These are phyloP conservation scores for Loris lydekkerianus DNA, from an alignment of 2,797 vertebrate species.

Conservation along the genomic window DNA sequence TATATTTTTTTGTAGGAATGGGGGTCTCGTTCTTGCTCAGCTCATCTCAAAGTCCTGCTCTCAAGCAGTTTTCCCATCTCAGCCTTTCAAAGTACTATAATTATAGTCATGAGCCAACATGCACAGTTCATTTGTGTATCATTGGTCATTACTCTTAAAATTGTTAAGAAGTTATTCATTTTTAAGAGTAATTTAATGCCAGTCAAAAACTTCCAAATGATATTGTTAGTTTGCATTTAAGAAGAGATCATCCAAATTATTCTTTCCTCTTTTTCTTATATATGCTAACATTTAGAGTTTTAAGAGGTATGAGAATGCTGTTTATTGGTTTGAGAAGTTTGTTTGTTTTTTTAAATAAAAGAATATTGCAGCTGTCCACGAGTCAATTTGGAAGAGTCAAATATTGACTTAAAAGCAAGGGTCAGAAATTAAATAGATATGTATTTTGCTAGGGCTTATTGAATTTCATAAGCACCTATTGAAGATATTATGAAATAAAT, in stretches of 20 bases:
- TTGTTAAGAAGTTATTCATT: neutral
- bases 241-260: neutral
- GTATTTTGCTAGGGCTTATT: neutral
- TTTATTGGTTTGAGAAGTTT: slow-evolving; percentile 31
- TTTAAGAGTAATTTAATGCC: neutral
- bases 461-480: neutral
- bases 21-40: neutral
- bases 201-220: neutral
- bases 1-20: neutral
- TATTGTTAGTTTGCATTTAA: neutral
- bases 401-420: neutral
- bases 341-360: neutral
- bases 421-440: neutral
- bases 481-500: neutral
- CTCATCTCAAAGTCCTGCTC: neutral
- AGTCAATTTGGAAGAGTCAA: neutral
- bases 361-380: neutral
- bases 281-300: neutral
- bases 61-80: neutral
- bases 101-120: neutral
- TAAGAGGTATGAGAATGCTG: neutral
- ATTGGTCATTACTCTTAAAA: neutral
- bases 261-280: neutral
- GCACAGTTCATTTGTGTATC: neutral
- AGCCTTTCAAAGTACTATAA: neutral